These are phyloP conservation scores for Teleopsis dalmanni DNA, from an alignment of 1,140 invertebrate genomes.

Conservation along the genomic window DNA sequence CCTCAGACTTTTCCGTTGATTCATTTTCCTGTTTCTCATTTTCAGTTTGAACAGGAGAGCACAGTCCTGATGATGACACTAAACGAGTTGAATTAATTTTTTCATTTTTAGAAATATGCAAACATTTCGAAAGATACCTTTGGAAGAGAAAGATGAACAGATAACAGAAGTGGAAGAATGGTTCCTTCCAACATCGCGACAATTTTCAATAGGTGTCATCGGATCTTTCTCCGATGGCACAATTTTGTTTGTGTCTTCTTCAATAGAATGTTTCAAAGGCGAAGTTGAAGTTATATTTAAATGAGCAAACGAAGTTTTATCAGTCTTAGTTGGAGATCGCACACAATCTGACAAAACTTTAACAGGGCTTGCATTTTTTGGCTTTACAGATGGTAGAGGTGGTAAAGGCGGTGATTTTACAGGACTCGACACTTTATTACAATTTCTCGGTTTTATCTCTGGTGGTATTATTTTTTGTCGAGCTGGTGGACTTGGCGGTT, in stretches of 20 bases:
- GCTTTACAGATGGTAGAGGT: slow-evolving; percentile 39
- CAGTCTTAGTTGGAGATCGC: slow-evolving; percentile 35
- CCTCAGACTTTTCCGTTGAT: slow-evolving; percentile 47
- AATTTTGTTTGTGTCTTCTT: slow-evolving; percentile 17
- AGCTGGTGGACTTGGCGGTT: slow-evolving; percentile 27
- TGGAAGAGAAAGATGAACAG: too few species aligned
- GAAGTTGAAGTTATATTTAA: too few species aligned
- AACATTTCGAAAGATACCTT: too few species aligned
- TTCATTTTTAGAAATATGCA: too few species aligned
- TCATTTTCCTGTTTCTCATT: slow-evolving; percentile 51
- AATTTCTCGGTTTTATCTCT: slow-evolving; percentile 38
- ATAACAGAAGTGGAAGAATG: too few species aligned
- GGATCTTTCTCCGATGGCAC: slow-evolving; percentile 14
- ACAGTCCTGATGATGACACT: slow-evolving; percentile 46
- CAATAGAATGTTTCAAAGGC: slow-evolving; percentile 27
- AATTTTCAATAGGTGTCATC: slow-evolving; percentile 36
- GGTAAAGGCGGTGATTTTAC: slow-evolving; percentile 39
- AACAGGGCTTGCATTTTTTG: slow-evolving; percentile 35
- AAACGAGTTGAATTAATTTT: slow-evolving; percentile 39
- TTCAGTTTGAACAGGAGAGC: slow-evolving; percentile 47
- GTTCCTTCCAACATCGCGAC: slow-evolving; percentile 20
- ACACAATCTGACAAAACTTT: slow-evolving; percentile 24
- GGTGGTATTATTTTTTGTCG: slow-evolving; percentile 26
- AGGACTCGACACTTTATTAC: slow-evolving; percentile 36
- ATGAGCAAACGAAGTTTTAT: too few species aligned